Evolutionary conservation across 2,113 vertebrate species (phyloP), one percentile per base, ranked within the genome.

Genomic region (Asarcornis scutulata): DNA sequence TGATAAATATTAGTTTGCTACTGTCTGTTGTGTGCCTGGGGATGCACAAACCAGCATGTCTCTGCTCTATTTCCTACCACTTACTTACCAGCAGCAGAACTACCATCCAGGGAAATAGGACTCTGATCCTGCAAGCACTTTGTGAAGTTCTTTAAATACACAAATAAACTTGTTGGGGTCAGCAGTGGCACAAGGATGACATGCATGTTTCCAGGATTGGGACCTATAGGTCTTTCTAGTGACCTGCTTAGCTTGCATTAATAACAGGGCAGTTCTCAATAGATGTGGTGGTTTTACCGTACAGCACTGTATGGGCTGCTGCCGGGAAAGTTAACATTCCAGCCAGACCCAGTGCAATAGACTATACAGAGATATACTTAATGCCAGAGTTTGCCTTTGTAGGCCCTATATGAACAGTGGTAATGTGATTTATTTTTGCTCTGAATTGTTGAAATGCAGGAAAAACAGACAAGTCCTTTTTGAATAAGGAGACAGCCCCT

Each of bases 121-220:
- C 95, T 96, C 92, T 93, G 90, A 96, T 93, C 93, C 74, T 96
- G 93, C 93, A 97, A 96, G 92, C 93, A 93, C 90, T 96, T 96
- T 80, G 72, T 75, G 76, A 94, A 96, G 92, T 95, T 95, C 94
- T 96, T 96, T 94, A 96, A 96, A 92, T 83, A 96, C 83, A 92
- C 90, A 96, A 95, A 91, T 95, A 93, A 96, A 96, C 88, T 96
- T 93, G 91, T 90, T 94, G 94, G 94, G 93, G 93, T 97, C 95
- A 96, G 95, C 95, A 96, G 80, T 74, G 88, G 38, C 83, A 83
- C 67, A 64, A 96, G 96, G 88, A 94, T 96, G 93, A 95, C 92
- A 88, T 64, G 86, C 83, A 78, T 93, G 90, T 95, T 97, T 95
- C 88, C 80, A 96, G 90, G 93, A 81, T 36, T 96, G 95, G 93